Evolutionary conservation across 1,140 invertebrate species (phyloP).

Genomic region (Cylas formicarius): DNA sequence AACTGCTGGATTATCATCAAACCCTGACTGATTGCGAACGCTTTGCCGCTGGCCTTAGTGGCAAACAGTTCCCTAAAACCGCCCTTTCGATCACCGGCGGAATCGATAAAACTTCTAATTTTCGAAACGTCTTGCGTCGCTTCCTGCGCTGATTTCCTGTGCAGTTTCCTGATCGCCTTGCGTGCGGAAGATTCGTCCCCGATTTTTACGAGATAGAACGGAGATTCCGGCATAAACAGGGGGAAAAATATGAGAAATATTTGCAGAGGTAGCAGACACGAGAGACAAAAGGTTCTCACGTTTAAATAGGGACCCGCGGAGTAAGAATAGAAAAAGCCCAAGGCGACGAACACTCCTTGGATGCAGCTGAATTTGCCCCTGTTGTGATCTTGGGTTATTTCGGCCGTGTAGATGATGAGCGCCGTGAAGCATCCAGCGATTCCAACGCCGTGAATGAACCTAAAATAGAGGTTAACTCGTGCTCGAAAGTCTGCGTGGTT

Average conservation of each 20-base stretch:
- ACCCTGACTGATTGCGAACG: neutral
- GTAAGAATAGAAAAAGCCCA: slow-evolving; percentile 42
- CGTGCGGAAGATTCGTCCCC: slow-evolving; percentile 53
- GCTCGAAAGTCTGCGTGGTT: no score
- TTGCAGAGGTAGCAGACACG: slow-evolving; percentile 43
- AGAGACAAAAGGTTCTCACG: slow-evolving; percentile 49
- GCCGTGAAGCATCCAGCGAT: slow-evolving; percentile 43
- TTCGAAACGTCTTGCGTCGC: slow-evolving; percentile 3
- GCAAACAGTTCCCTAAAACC: no score
- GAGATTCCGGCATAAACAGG: slow-evolving; percentile 63
- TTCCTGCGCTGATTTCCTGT: slow-evolving; percentile 47
- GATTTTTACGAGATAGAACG: slow-evolving; percentile 58
- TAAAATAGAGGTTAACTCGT: no score
- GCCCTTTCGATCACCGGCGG: neutral
- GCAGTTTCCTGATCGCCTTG: slow-evolving; percentile 53
- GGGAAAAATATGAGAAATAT: slow-evolving; percentile 43
- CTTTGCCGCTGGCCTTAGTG: neutral
- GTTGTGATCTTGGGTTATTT: slow-evolving; percentile 40
- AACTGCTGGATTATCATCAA: neutral
- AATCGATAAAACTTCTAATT: neutral
- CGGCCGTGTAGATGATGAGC: slow-evolving; percentile 46
- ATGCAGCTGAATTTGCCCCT: slow-evolving; percentile 24
- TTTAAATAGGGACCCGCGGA: slow-evolving; percentile 50
- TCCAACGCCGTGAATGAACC: slow-evolving; percentile 41
- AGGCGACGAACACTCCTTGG: slow-evolving; percentile 24